Evolutionary conservation across 2,113 vertebrate genomes (phyloP).

Genomic region (Ailurus styani): DNA sequence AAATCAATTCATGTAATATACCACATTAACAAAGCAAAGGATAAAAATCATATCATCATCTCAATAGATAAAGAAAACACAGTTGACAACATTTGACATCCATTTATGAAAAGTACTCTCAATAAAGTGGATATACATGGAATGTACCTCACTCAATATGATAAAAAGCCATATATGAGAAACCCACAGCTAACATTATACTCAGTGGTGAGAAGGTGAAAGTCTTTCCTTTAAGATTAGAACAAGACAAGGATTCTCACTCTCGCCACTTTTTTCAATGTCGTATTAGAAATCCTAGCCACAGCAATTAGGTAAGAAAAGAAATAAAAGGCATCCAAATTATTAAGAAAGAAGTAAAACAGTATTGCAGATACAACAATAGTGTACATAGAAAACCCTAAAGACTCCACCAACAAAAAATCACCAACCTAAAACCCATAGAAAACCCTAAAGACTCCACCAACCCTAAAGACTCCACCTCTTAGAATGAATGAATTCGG

Average conservation of each 20-base stretch:
- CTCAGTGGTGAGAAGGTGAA: neutral
- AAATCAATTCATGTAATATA: neutral
- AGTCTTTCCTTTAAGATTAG: neutral
- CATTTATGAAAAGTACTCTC: neutral
- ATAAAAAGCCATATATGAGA: neutral
- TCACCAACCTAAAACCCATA: too few species aligned
- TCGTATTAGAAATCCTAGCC: neutral
- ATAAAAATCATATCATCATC: neutral
- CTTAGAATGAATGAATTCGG: neutral
- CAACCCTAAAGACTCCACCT: too few species aligned
- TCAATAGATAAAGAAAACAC: neutral
- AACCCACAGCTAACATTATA: neutral
- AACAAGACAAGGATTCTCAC: neutral
- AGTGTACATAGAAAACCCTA: neutral
- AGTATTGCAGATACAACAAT: neutral
- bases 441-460: neutral
- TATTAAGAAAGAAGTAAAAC: neutral
- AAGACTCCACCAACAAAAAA: neutral
- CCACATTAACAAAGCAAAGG: neutral
- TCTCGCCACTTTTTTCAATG: neutral
- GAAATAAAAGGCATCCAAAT: too few species aligned
- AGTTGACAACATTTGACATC: neutral
- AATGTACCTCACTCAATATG: neutral
- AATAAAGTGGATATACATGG: neutral
- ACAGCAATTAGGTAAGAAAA: neutral